Base-by-base conservation (phyloP, 2,888 invertebrate genomes). In the Apodemia zela region DNA sequence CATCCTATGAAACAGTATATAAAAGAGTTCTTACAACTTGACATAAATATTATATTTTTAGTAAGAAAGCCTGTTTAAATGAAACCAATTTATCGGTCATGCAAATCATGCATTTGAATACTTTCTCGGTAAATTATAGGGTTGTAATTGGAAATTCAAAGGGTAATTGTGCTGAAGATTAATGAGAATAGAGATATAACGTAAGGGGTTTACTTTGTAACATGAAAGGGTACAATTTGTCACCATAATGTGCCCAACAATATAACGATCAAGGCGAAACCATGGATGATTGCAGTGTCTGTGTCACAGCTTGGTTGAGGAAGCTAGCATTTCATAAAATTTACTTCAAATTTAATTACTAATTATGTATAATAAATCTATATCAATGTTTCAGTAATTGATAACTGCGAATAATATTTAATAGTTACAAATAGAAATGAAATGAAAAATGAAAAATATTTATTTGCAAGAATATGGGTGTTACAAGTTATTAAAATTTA, bases 131-230 rank as follows among this genome's bases (percentile, higher is more conserved):
- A 51, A 54, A 54, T 54, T 54, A 15, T 54, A 21, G 54, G 21
- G 54, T 15, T 45, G 45, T 54, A 13, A 54, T 21, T 25, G 15
- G 25, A 54, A 54, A 25, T 25, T 54, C 13, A 25, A 54, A 25
- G 45, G 25, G 25, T 18, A 25, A 54, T 54, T 21, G 45, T 25
- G 21, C 25, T 54, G 18, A 15, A 25, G 15, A 25, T 25, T 54
- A 25, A 54, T 51, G 51, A 51, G 51, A 21, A 13, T 54, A 54
- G 18, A 54, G 54, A 54, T 21, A 54, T 25, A 54, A 13, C 54
- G 15, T n/a, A 2, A 54, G 25, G 25, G 54, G 6, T 13, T 54
- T 54, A 15, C 25, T 54, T 54, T 54, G 54, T 15, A 54, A 54
- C 21, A 15, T 11, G 54, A 25, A 54, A 2, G 25, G 54, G 10